Evolutionary conservation across 2,113 vertebrate species (phyloP), one percentile per base, ranked within the genome.

Genomic region (Vidua macroura): DNA sequence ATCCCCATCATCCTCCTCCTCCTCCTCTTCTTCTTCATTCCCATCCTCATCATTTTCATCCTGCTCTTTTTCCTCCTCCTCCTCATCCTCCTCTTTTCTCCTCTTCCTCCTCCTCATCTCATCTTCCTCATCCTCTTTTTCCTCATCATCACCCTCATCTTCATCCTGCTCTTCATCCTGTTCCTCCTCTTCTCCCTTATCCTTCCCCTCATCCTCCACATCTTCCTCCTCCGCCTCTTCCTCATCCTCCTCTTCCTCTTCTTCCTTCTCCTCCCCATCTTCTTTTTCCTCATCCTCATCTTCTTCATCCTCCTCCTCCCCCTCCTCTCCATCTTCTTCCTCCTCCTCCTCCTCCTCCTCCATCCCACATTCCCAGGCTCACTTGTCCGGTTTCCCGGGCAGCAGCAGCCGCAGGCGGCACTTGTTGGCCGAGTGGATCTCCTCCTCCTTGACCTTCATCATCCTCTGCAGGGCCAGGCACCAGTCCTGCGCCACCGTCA

Each of bases 361-460:
- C 15, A 9, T 7, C 25, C 31, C 4, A 4, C n/a, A 15, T 8
- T 27, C 25, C 3, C 51, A 3, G 4, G 96, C 99, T 98, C 97
- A 99, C 99, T 99, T 99, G 97, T 99, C 99, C 0, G 99, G 98
- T 60, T 99, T 99, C 24, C 99, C 99, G 0, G 99, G 99, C 16
- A 99, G 98, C 97, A 99, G 98, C 68, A 99, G 98, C 39, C 98
- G 98, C 58, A 99, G 98, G 51, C 98, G 98, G 94, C 99, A 99
- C 94, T 99, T 99, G 98, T 99, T 99, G 86, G 99, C 99, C 0
- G 98, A 98, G 93, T 99, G 99, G 96, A 99, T 99, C 95, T 99
- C 98, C 70, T 99, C 99, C 81, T 99, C 99, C 96, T 99, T 99
- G 88, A 99, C 98, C 70, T 98, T 98, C 97, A 99, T 98, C 84